These are phyloP conservation scores for Mustela nigripes DNA, from an alignment of 2,113 vertebrate species.

Conservation along the genomic window DNA sequence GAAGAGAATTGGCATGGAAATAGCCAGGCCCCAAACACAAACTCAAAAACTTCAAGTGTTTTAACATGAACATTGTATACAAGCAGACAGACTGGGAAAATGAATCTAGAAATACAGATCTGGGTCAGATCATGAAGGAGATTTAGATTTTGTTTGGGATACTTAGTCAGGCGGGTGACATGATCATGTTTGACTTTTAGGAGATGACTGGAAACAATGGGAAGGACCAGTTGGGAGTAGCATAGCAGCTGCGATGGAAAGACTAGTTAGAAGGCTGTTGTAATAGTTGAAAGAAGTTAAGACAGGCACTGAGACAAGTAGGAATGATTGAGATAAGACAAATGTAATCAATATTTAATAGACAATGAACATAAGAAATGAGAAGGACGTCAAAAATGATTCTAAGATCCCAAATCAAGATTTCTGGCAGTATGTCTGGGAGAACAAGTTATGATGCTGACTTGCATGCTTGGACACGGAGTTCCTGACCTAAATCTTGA, in stretches of 20 bases:
- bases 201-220: neutral
- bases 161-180: neutral
- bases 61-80: neutral
- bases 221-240: neutral
- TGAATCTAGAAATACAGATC: neutral
- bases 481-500: constrained; percentile 1
- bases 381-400: neutral
- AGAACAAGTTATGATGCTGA: neutral
- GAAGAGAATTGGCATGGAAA: neutral
- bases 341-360: constrained; percentile 6
- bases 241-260: neutral
- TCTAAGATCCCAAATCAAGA: neutral
- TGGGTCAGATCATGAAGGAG: neutral
- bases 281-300: neutral
- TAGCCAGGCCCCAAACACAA: neutral
- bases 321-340: neutral
- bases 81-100: neutral
- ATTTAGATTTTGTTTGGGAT: neutral
- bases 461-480: neutral
- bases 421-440: neutral
- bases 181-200: neutral
- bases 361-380: neutral
- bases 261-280: neutral
- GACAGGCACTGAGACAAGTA: neutral
- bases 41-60: neutral